These are phyloP conservation scores for Dorcus hopei DNA, from an alignment of 2,888 invertebrate genomes.

Conservation along the genomic window DNA sequence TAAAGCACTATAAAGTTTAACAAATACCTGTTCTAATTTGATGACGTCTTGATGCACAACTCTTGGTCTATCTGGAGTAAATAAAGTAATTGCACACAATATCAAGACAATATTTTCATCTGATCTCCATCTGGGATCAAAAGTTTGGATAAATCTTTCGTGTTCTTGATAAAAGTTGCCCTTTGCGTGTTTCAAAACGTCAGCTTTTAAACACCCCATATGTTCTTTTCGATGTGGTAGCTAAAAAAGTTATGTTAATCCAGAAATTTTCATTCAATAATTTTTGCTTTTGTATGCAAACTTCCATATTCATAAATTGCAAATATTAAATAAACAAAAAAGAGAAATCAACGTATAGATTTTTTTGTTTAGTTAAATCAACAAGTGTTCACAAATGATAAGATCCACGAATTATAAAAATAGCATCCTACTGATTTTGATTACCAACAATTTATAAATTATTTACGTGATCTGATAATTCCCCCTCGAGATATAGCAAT, in stretches of 20 bases:
- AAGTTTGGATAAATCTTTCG: slow-evolving; percentile 79
- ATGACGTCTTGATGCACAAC: slow-evolving; percentile 83
- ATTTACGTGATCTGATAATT: too few species aligned
- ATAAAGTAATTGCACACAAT: slow-evolving; percentile 86
- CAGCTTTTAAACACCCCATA: slow-evolving; percentile 77
- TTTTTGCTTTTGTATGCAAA: too few species aligned
- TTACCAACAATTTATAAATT: too few species aligned
- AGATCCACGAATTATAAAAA: too few species aligned
- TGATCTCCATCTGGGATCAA: slow-evolving; percentile 78
- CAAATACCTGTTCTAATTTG: slow-evolving; percentile 73
- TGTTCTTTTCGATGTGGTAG: slow-evolving; percentile 76
- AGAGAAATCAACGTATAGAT: too few species aligned
- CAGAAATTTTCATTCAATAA: too few species aligned
- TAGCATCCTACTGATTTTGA: too few species aligned
- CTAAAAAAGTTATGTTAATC: slow-evolving; percentile 42
- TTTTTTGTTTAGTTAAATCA: too few species aligned
- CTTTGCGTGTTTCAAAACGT: slow-evolving; percentile 86
- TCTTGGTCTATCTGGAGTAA: slow-evolving; percentile 77
- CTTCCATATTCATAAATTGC: too few species aligned
- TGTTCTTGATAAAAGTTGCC: slow-evolving; percentile 87
- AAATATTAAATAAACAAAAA: too few species aligned
- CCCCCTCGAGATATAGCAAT: too few species aligned
- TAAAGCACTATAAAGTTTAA: neutral
- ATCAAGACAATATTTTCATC: slow-evolving; percentile 90
- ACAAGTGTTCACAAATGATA: too few species aligned